Evolutionary conservation across 2,113 vertebrate species (phyloP).

Genomic region (Nettapus auritus): DNA sequence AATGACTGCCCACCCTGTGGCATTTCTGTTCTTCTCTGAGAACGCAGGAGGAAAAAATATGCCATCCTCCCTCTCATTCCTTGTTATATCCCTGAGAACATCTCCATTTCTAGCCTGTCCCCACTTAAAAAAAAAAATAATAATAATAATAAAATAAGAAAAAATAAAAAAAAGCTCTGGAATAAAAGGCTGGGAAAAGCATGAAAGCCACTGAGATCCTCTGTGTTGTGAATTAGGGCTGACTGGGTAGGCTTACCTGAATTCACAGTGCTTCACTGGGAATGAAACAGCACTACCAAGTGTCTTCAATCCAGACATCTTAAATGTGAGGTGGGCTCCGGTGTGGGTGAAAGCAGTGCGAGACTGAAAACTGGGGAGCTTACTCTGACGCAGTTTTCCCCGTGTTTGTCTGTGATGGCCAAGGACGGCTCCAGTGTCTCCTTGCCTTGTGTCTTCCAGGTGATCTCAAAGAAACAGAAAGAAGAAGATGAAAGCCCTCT

Average conservation of each 20-base stretch:
- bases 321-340: not conserved
- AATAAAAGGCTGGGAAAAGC: not conserved
- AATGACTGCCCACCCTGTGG: not conserved
- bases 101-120: not conserved
- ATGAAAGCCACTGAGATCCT: not conserved
- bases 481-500: constrained; percentile 64
- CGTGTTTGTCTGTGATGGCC: not conserved
- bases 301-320: not conserved
- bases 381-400: not conserved
- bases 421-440: not conserved
- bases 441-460: constrained; percentile 68
- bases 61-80: not conserved
- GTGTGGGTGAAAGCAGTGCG: not conserved
- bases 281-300: not conserved
- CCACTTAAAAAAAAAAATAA: no score
- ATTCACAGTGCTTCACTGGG: not conserved
- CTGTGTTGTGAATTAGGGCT: not conserved
- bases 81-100: not conserved
- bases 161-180: not conserved
- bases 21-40: not conserved
- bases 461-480: constrained; percentile 65
- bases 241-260: not conserved
- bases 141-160: no score
- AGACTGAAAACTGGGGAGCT: not conserved
- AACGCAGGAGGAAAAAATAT: not conserved